Evolutionary conservation across 2,797 vertebrate genomes (phyloP), one percentile per base, ranked within the genome.

Genomic region (Alca torda): DNA sequence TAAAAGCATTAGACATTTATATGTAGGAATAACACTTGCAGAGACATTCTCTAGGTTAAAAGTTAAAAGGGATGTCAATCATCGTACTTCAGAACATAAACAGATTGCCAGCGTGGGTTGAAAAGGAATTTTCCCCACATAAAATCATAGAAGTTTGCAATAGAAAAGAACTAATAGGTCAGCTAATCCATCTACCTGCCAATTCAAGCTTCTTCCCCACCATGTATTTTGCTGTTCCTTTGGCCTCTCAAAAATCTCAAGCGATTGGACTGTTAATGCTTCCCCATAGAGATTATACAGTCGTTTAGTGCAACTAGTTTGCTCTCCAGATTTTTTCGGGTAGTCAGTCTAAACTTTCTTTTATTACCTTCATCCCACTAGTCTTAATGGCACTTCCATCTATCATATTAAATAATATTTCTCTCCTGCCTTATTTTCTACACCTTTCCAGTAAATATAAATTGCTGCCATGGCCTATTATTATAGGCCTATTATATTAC

Each of bases 1-100:
- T 96, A 96, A 96, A 96, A 96, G 68, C 95, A 96, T 94, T 96
- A 97, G 96, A 96, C 94, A 96, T 96, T 97, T 97, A 93, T 97
- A 95, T 96, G 95, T 97, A 97, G 91, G 80, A 97, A 97, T 96
- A 97, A 97, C 96, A 97, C 96, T 97, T 97, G 95, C 94, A 96
- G 88, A 97, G 96, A 97, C 92, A 96, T 96, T 97, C 84, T 97
- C 92, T 96, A 93, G 97, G 96, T 96, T 97, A 97, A 95, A 97
- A 96, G 97, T 97, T 97, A 97, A 97, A 97, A 97, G 95, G 95
- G 91, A 97, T 97, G 97, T 97, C 97, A 97, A 97, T 97, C 97
- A 97, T 97, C 96, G 64, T 89, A 94, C 95, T 97, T 97, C 92
- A 97, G 96, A 97, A 97, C 90, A 96, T 96, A 97, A 97, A 97